phyloP scores from a whole-genome alignment of 2,113 vertebrate genomes.

The Odobenus rosmarus region DNA sequence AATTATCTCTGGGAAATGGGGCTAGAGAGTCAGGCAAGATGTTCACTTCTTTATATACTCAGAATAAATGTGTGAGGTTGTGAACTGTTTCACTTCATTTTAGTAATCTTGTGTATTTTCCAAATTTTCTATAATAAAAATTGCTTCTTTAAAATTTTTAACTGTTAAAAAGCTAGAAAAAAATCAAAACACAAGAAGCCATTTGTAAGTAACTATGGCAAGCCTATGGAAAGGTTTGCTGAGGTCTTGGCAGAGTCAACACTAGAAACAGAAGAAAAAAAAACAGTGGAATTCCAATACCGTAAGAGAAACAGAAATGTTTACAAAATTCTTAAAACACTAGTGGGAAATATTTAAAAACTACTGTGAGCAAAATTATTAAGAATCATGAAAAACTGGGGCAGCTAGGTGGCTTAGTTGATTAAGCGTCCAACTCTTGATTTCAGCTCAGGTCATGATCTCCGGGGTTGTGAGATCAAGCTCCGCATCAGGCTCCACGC shows the following conservation, averaged over 20 bases:
- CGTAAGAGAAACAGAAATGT: constrained; percentile 29
- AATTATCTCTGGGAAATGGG: neutral
- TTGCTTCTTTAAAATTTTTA: constrained; percentile 48
- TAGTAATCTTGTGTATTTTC: constrained; percentile 16
- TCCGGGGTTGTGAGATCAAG: neutral
- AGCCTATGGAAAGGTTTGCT: neutral
- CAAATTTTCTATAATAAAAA: constrained; percentile 39
- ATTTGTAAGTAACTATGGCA: constrained; percentile 45
- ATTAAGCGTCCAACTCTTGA: neutral
- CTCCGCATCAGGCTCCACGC: neutral
- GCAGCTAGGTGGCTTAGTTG: neutral
- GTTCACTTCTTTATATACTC: neutral
- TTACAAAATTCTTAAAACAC: constrained; percentile 36
- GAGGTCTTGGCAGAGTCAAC: neutral
- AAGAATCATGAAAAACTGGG: neutral
- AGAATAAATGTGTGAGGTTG: constrained; percentile 17
- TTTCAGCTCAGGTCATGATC: neutral
- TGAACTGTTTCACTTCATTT: constrained; percentile 5
- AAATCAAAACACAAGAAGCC: constrained; percentile 50
- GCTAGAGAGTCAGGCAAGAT: neutral
- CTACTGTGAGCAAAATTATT: neutral
- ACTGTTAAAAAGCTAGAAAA: constrained; percentile 20
- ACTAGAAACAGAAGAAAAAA: neutral
- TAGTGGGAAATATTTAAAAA: neutral
- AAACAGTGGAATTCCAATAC: neutral